Base-by-base conservation (phyloP, 2,888 invertebrate genomes). In the Andrena flavipes region DNA sequence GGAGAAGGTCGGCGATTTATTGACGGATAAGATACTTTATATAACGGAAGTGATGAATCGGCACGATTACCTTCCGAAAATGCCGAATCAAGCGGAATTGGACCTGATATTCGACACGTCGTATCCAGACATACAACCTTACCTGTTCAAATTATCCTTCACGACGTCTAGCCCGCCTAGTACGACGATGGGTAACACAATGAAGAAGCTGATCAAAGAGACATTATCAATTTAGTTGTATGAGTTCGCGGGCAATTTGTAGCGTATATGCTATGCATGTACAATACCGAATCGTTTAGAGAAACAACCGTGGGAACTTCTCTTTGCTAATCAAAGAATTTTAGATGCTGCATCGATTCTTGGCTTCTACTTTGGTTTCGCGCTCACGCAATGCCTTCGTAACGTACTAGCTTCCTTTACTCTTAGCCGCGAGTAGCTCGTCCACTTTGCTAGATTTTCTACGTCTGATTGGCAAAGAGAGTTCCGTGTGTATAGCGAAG, bases 11-110 rank as follows among this genome's bases (percentile, higher is more conserved):
- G 97, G 98, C 33, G 98, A 98, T 91, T 94, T 97, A 92, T 94
- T 99, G 62, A 97, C 98, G 63, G 99, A 99, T 91, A 99, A 99
- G 93, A 97, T 99, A 72, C 96, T 99, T 72, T 98, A 98, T 92
- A 98, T 99, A 90, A 98, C 99, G 0, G 98, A 99, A 94, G 97
- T 98, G 69, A 98, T 99, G 96, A 99, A 99, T 94, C 96, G 97
- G 85, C 98, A 98, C 93, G 98, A 99, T 92, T 99, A 99, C 95
- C 96, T 99, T 87, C 99, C 99, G 26, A 98, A 98, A 94, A 98
- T 98, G 96, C 99, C 99, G 84, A 97, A 96, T 93, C 97, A 98
- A 93, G 97, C 97, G 26, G 99, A 99, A 94, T 95, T 99, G 83
- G 98, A 98, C 94, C 95, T 98, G 84, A 97, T 99, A 88, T 99